Evolutionary conservation across 2,888 invertebrate species (phyloP).

Genomic region (Willowsia nigromaculata): DNA sequence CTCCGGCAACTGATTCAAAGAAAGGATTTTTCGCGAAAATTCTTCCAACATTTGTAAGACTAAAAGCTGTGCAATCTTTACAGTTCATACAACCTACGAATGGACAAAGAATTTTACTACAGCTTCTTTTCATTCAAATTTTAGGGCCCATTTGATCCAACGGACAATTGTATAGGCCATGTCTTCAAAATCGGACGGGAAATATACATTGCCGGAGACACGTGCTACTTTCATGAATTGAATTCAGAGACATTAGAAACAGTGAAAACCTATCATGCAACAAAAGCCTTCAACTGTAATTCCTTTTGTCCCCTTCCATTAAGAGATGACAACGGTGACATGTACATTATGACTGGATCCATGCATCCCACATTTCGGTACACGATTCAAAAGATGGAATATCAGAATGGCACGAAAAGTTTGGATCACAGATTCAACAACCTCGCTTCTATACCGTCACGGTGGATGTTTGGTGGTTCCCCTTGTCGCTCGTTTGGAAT

Average conservation of each 20-base stretch:
- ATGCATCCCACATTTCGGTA: slow-evolving; percentile 73
- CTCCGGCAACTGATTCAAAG: slow-evolving; percentile 81
- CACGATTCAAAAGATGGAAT: slow-evolving; percentile 61
- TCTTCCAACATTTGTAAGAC: slow-evolving; percentile 69
- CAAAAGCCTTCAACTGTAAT: slow-evolving; percentile 67
- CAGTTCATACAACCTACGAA: neutral
- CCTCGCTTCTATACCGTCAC: slow-evolving; percentile 79
- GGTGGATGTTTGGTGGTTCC: slow-evolving; percentile 79
- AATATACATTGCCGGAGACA: slow-evolving; percentile 82
- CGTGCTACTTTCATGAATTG: slow-evolving; percentile 80
- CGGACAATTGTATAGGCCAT: slow-evolving; percentile 82
- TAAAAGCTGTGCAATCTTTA: too few species aligned
- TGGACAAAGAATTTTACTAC: neutral
- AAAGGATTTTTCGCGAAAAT: slow-evolving; percentile 69
- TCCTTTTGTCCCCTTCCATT: slow-evolving; percentile 64
- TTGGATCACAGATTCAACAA: slow-evolving; percentile 73
- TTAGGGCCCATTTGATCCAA: slow-evolving; percentile 79
- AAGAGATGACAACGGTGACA: slow-evolving; percentile 67
- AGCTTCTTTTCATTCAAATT: neutral
- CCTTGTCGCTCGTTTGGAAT: slow-evolving; percentile 83
- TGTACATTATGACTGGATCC: slow-evolving; percentile 66
- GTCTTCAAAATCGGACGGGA: slow-evolving; percentile 81
- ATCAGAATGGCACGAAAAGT: slow-evolving; percentile 24
- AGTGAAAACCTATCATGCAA: slow-evolving; percentile 76
- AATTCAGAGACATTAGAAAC: slow-evolving; percentile 81